Conservation (phyloP, 1,140 invertebrate genomes). For the Aphis craccivora region DNA sequence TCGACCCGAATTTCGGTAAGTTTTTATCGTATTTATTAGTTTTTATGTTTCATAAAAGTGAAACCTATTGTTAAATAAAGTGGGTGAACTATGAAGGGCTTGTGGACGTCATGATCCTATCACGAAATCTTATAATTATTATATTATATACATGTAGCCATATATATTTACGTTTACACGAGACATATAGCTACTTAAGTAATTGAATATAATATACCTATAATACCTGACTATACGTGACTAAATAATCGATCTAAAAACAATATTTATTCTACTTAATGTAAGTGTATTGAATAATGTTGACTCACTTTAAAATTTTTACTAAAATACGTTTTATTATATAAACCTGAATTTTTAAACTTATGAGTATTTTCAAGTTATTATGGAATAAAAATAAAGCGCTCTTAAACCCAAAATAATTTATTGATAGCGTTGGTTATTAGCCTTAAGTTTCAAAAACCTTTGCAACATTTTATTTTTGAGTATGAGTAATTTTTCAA, state of each 20-base stretch:
- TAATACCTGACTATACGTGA: background rate
- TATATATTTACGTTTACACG: background rate
- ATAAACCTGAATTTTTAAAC: background rate
- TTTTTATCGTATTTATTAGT: background rate
- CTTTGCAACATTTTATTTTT: background rate
- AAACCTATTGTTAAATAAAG: background rate
- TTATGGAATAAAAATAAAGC: background rate
- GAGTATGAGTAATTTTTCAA: background rate
- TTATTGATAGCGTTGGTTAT: background rate
- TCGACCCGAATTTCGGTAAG: constrained; percentile 20
- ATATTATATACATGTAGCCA: background rate
- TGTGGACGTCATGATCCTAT: background rate
- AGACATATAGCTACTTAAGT: background rate
- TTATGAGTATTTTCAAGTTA: background rate
- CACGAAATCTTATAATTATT: background rate
- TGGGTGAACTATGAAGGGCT: background rate
- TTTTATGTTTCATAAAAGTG: background rate
- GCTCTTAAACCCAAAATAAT: background rate
- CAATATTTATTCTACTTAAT: background rate
- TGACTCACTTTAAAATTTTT: background rate
- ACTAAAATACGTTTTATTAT: background rate
- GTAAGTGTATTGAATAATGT: background rate
- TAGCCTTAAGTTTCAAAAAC: background rate
- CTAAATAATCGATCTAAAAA: background rate
- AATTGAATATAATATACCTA: background rate